Evolutionary conservation across 2,113 vertebrate species (phyloP), one percentile per base, ranked within the genome.

Genomic region (Patagioenas fasciata): DNA sequence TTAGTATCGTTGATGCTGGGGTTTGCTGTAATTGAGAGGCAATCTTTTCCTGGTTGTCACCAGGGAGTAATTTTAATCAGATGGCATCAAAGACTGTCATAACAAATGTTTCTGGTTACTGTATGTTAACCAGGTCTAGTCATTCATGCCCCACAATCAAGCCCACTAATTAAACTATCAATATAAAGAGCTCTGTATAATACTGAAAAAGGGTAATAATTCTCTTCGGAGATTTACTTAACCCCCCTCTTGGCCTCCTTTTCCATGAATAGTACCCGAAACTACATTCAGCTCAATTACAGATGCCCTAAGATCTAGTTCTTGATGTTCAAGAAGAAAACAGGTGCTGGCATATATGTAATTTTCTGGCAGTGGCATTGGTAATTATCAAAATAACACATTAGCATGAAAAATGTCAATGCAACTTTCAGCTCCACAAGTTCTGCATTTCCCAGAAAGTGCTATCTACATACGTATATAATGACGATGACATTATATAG

Each of bases 301-400:
- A 79, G 61, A 54, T 92, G 83, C 95, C 70, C 88, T 47, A 61
- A 94, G 77, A 89, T 42, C 83, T 88, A 70, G 40, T 84, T 94
- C 83, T 96, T 91, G 85, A 75, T 92, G 88, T 71, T 96, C 48
- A 95, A 74, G 91, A 94, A 94, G 92, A 92, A 96, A 96, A 91
- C 96, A 96, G 93, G 93, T 96, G 95, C 96, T 94, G 91, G 91
- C 92, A 96, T 95, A 91, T 93, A 92, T 96, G 95, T 93, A 94
- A 94, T 96, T 97, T 96, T 84, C 91, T 93, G 85, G 88, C 13
- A 31, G 75, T 73, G 75, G 89, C 79, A 67, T 86, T 2, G 65
- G 93, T 92, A 95, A 96, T 97, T 96, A 93, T 96, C 96, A 95
- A 96, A 96, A 96, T 97, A 96, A 95, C 95, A 95, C 88, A 97